Conservation (phyloP, 1,140 invertebrate genomes). For the Drosophila burlai region DNA sequence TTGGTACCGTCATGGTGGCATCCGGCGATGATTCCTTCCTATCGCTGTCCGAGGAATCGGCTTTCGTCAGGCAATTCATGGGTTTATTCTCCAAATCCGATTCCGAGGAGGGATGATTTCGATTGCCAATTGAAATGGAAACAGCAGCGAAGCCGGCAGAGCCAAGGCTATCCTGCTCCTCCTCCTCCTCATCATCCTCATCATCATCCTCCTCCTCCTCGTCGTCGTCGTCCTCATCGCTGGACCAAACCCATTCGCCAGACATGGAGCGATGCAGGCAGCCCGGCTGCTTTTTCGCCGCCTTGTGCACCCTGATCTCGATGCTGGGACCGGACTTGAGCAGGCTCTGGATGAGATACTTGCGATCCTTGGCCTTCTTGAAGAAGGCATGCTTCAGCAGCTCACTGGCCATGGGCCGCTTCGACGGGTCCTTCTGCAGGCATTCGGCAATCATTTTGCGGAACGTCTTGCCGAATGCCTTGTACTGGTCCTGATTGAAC, state of each 20-base stretch:
- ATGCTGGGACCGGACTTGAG: slow-evolving; percentile 94
- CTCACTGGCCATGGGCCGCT: slow-evolving; percentile 97
- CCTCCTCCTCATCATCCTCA: not conserved
- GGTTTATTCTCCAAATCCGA: slow-evolving; percentile 86
- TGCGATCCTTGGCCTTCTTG: slow-evolving; percentile 99
- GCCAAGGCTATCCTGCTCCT: slow-evolving; percentile 51
- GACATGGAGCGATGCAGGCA: slow-evolving; percentile 96
- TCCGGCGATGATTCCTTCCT: slow-evolving; percentile 73
- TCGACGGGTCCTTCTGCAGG: slow-evolving; percentile 97
- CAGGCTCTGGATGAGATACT: slow-evolving; percentile 96
- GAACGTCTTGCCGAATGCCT: slow-evolving; percentile 98
- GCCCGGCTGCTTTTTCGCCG: slow-evolving; percentile 93
- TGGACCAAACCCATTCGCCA: slow-evolving; percentile 99
- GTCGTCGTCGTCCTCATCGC: slow-evolving; percentile 85
- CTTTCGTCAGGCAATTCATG: slow-evolving; percentile 86
- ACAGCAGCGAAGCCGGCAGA: not conserved
- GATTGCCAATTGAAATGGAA: slow-evolving; percentile 33
- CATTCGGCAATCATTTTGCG: slow-evolving; percentile 98
- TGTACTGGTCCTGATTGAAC: slow-evolving; percentile 99
- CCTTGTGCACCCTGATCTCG: slow-evolving; percentile 95
- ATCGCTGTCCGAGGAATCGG: slow-evolving; percentile 87
- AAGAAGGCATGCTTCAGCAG: slow-evolving; percentile 99
- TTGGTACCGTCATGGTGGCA: slow-evolving; percentile 52
- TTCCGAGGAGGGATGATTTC: slow-evolving; percentile 76
- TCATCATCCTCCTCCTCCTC: slow-evolving; percentile 51